Evolutionary conservation across 2,888 invertebrate species (phyloP), one percentile per base, ranked within the genome.

Genomic region (Bibio marci): DNA sequence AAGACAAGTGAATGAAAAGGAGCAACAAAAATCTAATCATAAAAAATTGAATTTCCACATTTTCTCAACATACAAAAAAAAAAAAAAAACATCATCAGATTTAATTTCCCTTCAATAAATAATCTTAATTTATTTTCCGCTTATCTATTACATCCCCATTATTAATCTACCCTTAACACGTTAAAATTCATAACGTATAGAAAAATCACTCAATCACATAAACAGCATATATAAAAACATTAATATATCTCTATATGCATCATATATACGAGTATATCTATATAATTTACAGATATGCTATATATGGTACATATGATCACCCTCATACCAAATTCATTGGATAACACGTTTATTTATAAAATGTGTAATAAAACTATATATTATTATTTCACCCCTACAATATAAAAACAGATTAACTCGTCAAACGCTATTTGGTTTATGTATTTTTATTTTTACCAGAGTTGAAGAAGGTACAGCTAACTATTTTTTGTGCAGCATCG

Each of bases 351-450:
- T 22, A 22, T 22, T 33, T 18, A 17, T 19, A 18, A 33, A 18
- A 33, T 33, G 19, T 33, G 19, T 19, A 33, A 33, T 33, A 33
- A 22, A 6, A 33, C 18, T 33, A 33, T 33, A 33, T 33, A 33
- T 33, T 32, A 32, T 32, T 18, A 18, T 33, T 33, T 33, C 33
- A 33, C 33, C 33, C 33, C 33, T 33, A 33, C 12, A 33, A 31
- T 41, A 42, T 41, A 39, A 44, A 41, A 46, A 43, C 46, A 47
- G 46, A 47, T 47, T 47, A 47, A 47, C 44, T 46, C 46, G 46
- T 47, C 47, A 47, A 47, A 47, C 41, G 44, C 40, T 46, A 44
- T 46, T 44, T 46, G 45, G 22, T 22, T 22, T 22, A 22, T 22
- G 8, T 22, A 22, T 6, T 22, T 22, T 22, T 22, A 6, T 8